Evolutionary conservation across 2,888 invertebrate species (phyloP).

Genomic region (Phragmatobia fuliginosa): DNA sequence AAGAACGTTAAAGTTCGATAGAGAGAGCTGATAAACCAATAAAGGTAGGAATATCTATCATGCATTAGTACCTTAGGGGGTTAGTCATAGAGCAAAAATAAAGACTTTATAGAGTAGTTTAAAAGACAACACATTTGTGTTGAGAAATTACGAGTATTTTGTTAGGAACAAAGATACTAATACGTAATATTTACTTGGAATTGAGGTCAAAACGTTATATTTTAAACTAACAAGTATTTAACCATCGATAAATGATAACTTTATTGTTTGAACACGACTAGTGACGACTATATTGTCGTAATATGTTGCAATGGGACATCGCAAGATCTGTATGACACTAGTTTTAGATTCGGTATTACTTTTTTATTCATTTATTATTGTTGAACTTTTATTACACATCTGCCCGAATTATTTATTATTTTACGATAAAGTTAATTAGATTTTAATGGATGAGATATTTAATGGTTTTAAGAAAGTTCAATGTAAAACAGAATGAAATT

Average conservation of each 20-base stretch:
- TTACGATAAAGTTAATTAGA: neutral
- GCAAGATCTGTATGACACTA: constrained; percentile 44
- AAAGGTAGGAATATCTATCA: constrained; percentile 63
- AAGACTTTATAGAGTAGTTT: constrained; percentile 39
- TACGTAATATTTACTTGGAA: constrained; percentile 25
- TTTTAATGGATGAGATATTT: neutral
- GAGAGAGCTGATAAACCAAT: constrained; percentile 59
- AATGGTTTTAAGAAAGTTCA: neutral
- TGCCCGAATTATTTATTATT: neutral
- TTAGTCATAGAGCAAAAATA: constrained; percentile 43
- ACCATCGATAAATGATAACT: constrained; percentile 28
- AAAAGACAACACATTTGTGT: constrained; percentile 27
- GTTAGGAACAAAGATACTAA: constrained; percentile 2
- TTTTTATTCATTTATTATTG: constrained; percentile 36
- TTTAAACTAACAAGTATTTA: constrained; percentile 25
- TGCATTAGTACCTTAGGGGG: constrained; percentile 57
- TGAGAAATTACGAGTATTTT: constrained; percentile 23
- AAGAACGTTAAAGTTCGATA: constrained; percentile 65
- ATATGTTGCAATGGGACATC: constrained; percentile 36
- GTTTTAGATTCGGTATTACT: constrained; percentile 38
- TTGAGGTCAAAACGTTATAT: constrained; percentile 20
- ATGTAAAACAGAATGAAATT: neutral
- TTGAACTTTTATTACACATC: neutral
- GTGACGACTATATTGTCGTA: constrained; percentile 26
- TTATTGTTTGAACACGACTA: constrained; percentile 26